phyloP scores from a whole-genome alignment of 2,888 invertebrate species.

The Ectobius pallidus region DNA sequence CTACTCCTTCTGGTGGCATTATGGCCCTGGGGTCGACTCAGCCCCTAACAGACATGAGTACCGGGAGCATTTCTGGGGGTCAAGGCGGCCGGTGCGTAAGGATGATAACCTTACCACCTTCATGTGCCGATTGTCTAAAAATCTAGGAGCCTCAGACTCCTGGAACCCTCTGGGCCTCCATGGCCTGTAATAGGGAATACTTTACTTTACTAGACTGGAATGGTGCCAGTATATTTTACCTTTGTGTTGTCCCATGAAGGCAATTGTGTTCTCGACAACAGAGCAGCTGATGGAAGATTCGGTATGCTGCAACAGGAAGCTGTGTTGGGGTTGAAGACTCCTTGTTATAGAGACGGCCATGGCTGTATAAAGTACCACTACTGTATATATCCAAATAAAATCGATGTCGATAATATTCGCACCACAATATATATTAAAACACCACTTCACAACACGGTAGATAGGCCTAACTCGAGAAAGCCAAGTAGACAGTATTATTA shows the following conservation, averaged over 20 bases:
- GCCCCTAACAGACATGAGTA: no score
- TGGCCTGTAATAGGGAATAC: no score
- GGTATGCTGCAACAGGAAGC: background rate
- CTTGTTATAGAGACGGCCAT: background rate
- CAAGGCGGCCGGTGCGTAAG: no score
- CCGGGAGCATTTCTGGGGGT: no score
- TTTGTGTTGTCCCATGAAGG: slow-evolving; percentile 30
- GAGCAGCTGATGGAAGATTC: background rate
- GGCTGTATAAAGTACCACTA: slow-evolving; percentile 2
- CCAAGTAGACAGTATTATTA: background rate
- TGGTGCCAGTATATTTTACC: no score
- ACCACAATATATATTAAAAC: slow-evolving; percentile 8
- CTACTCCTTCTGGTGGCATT: no score
- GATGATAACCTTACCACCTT: no score
- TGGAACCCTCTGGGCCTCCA: no score
- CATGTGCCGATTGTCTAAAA: no score
- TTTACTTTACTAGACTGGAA: no score
- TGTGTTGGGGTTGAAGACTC: slow-evolving; percentile 1
- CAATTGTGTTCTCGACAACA: slow-evolving; percentile 15
- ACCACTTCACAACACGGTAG: background rate
- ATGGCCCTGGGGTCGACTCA: no score
- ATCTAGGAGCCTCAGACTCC: no score
- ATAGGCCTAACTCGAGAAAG: slow-evolving; percentile 5
- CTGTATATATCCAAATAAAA: slow-evolving; percentile 14
- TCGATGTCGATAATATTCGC: slow-evolving; percentile 14